Base-by-base conservation (phyloP, 1,140 invertebrate species). In the Zaprionus kolodkinae region DNA sequence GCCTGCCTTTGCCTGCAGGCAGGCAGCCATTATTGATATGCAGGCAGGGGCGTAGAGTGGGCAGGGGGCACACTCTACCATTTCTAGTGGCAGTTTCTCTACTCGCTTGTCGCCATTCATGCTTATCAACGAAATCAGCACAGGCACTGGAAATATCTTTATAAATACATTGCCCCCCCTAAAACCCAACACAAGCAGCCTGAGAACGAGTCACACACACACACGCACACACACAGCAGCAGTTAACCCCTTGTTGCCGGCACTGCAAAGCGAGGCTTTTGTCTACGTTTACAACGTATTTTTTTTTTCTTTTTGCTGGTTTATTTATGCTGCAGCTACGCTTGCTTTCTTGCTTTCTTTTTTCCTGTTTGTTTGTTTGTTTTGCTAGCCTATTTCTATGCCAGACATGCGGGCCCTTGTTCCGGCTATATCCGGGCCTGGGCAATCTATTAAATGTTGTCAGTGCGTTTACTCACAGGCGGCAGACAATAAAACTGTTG, bases 371-470 rank as follows among this genome's bases (percentile, higher is more conserved):
- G 21, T 66, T 76, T 72, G 72, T 70, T 70, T 74, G 59, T 50
- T 83, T 80, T 72, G 66, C 83, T 68, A 70, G 83, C 59, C 73
- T 68, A 71, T 79, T 87, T 69, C 83, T 77, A 87, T 78, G 73
- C 50, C 69, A 72, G 73, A 45, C 56, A 59, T 40, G n/a, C 64
- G 25, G 30, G 55, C 63, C 40, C 43, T 43, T 36, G 6, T n/a
- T 9, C 35, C 17, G 5, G 12, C 40, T 30, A 30, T 30, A n/a
- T 40, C 52, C 57, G 52, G 61, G 56, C 65, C 43, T 56, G 73
- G 73, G 78, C 85, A 88, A 88, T 89, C 85, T 88, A 88, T 89
- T 88, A 88, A 88, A 88, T 89, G 84, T 88, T 84, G 80, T 79
- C 81, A 85, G 83, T 88, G 85, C 88, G 85, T 64, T 72, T 72